Evolutionary conservation across 2,113 vertebrate genomes (phyloP).

Genomic region (Ammospiza caudacuta): DNA sequence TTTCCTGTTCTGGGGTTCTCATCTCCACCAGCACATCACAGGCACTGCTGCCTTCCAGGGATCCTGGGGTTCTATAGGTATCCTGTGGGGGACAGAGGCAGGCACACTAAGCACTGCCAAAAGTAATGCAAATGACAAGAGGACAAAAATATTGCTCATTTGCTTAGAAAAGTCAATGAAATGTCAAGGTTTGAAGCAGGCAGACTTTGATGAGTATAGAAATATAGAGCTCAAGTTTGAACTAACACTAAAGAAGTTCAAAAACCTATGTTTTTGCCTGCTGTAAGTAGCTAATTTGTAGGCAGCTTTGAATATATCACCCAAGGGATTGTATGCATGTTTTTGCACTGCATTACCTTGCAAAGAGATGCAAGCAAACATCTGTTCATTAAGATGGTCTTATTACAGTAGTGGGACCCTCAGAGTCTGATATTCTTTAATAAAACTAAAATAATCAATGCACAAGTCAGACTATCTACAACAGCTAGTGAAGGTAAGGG

Average conservation of each 20-base stretch:
- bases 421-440: background rate
- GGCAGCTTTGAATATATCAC: background rate
- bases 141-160: background rate
- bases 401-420: background rate
- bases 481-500: background rate
- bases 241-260: background rate
- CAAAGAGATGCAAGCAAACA: background rate
- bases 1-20: background rate
- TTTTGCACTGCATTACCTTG: background rate
- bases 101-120: background rate
- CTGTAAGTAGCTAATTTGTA: background rate
- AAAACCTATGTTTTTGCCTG: background rate
- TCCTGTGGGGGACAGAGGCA: rapidly evolving
- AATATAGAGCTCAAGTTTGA: background rate
- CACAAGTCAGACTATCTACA: background rate
- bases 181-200: background rate
- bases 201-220: background rate
- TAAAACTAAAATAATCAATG: background rate
- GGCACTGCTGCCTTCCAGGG: background rate
- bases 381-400: background rate
- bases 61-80: rapidly evolving
- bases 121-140: background rate
- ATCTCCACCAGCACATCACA: background rate
- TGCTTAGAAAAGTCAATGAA: background rate
- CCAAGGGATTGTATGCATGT: background rate